Conservation (phyloP, 1,140 invertebrate genomes). For the Drosophila albomicans region DNA sequence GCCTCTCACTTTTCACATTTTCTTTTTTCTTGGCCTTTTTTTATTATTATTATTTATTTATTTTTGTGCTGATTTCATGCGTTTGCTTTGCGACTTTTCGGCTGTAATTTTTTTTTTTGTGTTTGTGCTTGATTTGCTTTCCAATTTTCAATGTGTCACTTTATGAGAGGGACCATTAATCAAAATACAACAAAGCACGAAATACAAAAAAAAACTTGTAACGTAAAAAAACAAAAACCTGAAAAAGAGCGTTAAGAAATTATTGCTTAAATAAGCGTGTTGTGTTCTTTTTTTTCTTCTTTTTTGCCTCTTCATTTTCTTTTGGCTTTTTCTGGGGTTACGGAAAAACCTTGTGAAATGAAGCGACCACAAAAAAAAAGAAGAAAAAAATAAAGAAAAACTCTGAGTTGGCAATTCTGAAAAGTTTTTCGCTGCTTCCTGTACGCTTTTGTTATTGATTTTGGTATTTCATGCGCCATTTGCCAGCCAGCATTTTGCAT, state of each 20-base stretch:
- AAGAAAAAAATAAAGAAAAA: slow-evolving; percentile 28
- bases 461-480: slow-evolving; percentile 74
- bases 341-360: slow-evolving; percentile 60
- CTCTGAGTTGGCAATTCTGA: slow-evolving; percentile 65
- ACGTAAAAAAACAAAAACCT: slow-evolving; percentile 26
- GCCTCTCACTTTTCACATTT: neutral
- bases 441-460: slow-evolving; percentile 65
- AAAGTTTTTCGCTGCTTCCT: slow-evolving; percentile 36
- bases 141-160: slow-evolving; percentile 83
- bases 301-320: slow-evolving; percentile 7
- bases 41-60: slow-evolving; percentile 53
- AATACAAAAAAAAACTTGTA: slow-evolving; percentile 4
- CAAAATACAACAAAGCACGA: slow-evolving; percentile 66
- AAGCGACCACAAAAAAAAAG: slow-evolving; percentile 61
- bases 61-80: slow-evolving; percentile 78
- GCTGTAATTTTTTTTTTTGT: slow-evolving; percentile 49
- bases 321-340: slow-evolving; percentile 20
- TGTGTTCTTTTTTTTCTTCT: slow-evolving; percentile 26
- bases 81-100: slow-evolving; percentile 69
- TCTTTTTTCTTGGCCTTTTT: slow-evolving; percentile 35
- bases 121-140: slow-evolving; percentile 78
- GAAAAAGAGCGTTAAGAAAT: slow-evolving; percentile 68
- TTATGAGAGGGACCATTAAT: slow-evolving; percentile 81
- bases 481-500: slow-evolving; percentile 64
- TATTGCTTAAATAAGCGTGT: slow-evolving; percentile 82